Percentiles rank a stretch among this genome's conserved stretches.
Evolutionary conservation across 1,140 invertebrate genomes (phyloP).

Genomic region (Drosophila repletoides): DNA sequence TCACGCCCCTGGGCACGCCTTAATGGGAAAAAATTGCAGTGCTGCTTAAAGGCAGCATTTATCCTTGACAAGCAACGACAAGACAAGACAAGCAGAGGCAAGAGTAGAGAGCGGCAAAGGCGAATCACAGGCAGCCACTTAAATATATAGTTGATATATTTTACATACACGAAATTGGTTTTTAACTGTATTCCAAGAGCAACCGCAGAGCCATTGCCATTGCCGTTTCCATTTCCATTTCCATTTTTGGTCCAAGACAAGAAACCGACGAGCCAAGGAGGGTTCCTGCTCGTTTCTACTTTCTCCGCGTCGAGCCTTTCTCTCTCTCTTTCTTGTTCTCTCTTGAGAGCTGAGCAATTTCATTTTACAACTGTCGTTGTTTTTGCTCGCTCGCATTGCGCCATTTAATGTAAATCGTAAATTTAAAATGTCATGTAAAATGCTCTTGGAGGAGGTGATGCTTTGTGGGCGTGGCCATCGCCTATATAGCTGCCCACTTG

Average conservation of each 20-base stretch:
- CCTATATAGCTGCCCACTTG: slow-evolving; percentile 42
- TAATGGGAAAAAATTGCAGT: slow-evolving; percentile 63
- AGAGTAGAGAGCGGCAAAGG: slow-evolving; percentile 37
- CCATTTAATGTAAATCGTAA: slow-evolving; percentile 81
- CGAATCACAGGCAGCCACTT: slow-evolving; percentile 59
- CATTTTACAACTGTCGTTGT: slow-evolving; percentile 77
- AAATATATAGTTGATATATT: slow-evolving; percentile 80
- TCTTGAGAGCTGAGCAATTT: slow-evolving; percentile 64
- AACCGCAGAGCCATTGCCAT: slow-evolving; percentile 36
- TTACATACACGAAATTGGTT: slow-evolving; percentile 80
- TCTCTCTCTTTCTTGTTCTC: no score
- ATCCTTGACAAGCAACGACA: slow-evolving; percentile 62
- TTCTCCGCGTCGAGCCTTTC: slow-evolving; percentile 10
- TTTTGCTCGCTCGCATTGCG: slow-evolving; percentile 66
- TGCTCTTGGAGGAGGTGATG: slow-evolving; percentile 38
- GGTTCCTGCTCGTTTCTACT: slow-evolving; percentile 5
- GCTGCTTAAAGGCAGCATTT: slow-evolving; percentile 60
- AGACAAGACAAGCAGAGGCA: slow-evolving; percentile 18
- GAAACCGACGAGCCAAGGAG: no score
- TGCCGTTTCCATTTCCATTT: slow-evolving; percentile 4
- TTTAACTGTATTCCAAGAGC: slow-evolving; percentile 66
- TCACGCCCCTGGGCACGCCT: slow-evolving; percentile 20
- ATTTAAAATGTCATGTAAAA: slow-evolving; percentile 81
- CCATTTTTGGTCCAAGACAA: no score
- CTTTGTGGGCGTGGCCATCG: slow-evolving; percentile 48